Conservation (phyloP, 2,113 vertebrate genomes). For the Pteronura brasiliensis region DNA sequence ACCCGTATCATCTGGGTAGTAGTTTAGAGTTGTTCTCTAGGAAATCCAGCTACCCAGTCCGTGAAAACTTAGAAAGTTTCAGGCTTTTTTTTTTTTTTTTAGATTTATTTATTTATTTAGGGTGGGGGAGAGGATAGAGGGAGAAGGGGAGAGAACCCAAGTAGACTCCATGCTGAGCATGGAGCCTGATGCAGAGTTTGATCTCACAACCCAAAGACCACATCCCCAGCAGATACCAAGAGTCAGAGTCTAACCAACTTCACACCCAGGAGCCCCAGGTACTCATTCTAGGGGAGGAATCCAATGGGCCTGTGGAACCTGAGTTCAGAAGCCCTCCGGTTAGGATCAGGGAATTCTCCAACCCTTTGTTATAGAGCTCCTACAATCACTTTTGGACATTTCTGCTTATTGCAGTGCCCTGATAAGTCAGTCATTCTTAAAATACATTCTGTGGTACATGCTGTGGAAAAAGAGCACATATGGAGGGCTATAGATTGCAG, state of each 20-base stretch:
- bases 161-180: neutral
- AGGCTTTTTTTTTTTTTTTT: neutral
- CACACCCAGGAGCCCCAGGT: too few species aligned
- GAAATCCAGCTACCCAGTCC: neutral
- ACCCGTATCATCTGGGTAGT: neutral
- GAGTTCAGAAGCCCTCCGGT: neutral
- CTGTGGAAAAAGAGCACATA: neutral
- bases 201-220: neutral
- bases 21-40: neutral
- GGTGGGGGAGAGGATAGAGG: neutral
- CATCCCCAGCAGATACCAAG: neutral
- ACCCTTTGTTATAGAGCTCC: neutral
- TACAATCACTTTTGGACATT: neutral
- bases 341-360: neutral
- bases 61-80: too few species aligned
- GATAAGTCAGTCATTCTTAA: neutral
- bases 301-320: neutral
- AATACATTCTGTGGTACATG: neutral
- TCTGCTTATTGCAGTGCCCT: neutral
- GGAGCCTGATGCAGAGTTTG: neutral
- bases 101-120: neutral
- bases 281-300: neutral
- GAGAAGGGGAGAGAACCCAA: neutral
- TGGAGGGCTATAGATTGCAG: neutral
- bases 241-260: too few species aligned